These are phyloP conservation scores for Drosophila mojavensis DNA, from an alignment of 1,140 invertebrate genomes.

Conservation along the genomic window DNA sequence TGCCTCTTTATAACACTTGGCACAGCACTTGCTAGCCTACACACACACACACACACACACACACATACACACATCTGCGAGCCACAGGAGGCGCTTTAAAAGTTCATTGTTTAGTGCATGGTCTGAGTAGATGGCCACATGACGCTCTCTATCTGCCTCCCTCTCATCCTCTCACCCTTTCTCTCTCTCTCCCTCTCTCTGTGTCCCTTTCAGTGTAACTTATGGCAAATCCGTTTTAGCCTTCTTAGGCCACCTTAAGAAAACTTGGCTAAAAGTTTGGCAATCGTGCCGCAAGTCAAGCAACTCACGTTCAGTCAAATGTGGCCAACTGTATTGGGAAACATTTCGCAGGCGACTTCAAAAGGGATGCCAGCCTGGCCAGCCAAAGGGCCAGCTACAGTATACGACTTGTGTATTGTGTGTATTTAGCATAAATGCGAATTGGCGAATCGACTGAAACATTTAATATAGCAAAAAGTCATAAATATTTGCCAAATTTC, in stretches of 20 bases:
- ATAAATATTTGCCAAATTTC: too few species aligned
- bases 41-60: constrained; percentile 5
- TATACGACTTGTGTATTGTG: neutral
- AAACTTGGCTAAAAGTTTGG: constrained; percentile 54
- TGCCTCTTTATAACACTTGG: constrained; percentile 68
- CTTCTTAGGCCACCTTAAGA: constrained; percentile 50
- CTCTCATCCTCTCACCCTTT: neutral
- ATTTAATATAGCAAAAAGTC: too few species aligned
- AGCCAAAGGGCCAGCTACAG: neutral
- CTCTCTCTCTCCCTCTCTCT: neutral
- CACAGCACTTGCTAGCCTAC: constrained; percentile 47
- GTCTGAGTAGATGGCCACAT: constrained; percentile 22
- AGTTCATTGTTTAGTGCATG: constrained; percentile 62
- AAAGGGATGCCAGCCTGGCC: neutral
- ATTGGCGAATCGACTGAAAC: too few species aligned
- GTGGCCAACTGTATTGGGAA: constrained; percentile 29
- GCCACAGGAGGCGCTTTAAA: constrained; percentile 60
- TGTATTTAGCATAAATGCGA: neutral
- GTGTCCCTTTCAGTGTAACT: neutral
- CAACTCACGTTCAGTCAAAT: constrained; percentile 22
- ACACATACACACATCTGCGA: constrained; percentile 12
- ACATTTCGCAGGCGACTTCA: constrained; percentile 48
- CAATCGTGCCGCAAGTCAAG: constrained; percentile 36
- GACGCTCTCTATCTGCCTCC: neutral
- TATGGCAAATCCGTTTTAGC: constrained; percentile 40